phyloP scores from a whole-genome alignment of 2,797 vertebrate species.

The Sebastes hubbsi region DNA sequence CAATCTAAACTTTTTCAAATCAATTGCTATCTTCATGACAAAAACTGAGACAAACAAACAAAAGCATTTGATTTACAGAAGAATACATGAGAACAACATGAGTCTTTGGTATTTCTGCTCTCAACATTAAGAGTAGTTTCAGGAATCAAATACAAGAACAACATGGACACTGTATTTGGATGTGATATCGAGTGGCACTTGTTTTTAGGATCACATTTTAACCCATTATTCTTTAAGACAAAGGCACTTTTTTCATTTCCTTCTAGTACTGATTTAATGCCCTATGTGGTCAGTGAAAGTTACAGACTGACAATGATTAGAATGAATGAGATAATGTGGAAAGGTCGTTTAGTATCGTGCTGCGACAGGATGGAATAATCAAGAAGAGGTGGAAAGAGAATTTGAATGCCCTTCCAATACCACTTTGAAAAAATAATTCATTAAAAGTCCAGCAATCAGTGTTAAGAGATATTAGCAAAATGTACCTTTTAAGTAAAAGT shows the following conservation, averaged over 20 bases:
- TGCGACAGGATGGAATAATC: not conserved
- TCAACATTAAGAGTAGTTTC: not conserved
- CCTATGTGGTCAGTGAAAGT: not conserved
- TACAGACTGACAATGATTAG: not conserved
- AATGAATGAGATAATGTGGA: not conserved
- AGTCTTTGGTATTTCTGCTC: slow-evolving; percentile 34
- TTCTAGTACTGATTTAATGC: not conserved
- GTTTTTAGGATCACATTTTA: not conserved
- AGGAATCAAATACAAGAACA: not conserved
- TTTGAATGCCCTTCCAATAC: not conserved
- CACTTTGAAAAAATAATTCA: not conserved
- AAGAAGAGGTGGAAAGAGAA: not conserved
- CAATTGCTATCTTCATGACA: not conserved
- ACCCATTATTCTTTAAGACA: not conserved
- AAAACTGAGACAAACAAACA: not conserved
- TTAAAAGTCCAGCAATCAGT: not conserved
- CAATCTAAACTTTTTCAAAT: not conserved
- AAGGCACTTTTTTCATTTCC: slow-evolving; percentile 6
- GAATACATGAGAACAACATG: not conserved
- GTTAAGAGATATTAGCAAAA: not conserved
- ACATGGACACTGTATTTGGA: not conserved
- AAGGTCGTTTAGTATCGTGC: not conserved
- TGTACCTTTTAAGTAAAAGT: not conserved
- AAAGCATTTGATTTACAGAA: not conserved
- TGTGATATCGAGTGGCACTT: not conserved